Evolutionary conservation across 2,888 invertebrate species (phyloP), one percentile per base, ranked within the genome.

Genomic region (Ennomos erosarius): DNA sequence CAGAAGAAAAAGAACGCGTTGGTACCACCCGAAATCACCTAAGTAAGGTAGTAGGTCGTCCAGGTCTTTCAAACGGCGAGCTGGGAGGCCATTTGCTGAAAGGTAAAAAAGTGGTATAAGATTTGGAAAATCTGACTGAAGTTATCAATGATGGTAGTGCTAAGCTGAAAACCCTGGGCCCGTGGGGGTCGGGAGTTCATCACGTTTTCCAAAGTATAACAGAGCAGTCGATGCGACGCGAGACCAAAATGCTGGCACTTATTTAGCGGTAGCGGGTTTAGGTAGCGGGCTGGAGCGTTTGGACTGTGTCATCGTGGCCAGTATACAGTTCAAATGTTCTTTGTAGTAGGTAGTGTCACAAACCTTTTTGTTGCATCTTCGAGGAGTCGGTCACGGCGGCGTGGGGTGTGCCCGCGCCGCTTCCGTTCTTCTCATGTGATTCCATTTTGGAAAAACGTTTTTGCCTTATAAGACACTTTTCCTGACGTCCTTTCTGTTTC

Each of bases 11-110:
- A 91, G 79, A 3, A 87, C 75, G 0, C 89, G 78, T 55, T 92
- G 91, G 79, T 90, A 92, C 90, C 90, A 90, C 48, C 91, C 91
- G 65, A 92, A 92, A 40, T 79, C 86, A 0, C 91, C 91, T 0
- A 91, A 77, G 63, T 87, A 88, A 0, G 86, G 87, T 10, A 91
- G 80, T 0, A 91, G 68, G 54, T 90, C 90, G 11, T 91, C 91
- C n/a, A 91, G 65, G 64, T 91, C 89, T 62, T 85, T 86, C 0
- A 88, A 64, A 8, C 59, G 67, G 4, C 59, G 70, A 12, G 42
- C 43, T 37, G 9, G 52, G 36, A 55, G 0, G 38, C 73, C 77
- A 11, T 77, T 75, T 38, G 53, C 82, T 83, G 74, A 4, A 63
- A 61, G 55, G 1, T 53, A 42, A 26, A 26, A 3, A 16, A 16